Evolutionary conservation across 1,140 invertebrate genomes (phyloP), one percentile per base, ranked within the genome.

Genomic region (Physella acuta): DNA sequence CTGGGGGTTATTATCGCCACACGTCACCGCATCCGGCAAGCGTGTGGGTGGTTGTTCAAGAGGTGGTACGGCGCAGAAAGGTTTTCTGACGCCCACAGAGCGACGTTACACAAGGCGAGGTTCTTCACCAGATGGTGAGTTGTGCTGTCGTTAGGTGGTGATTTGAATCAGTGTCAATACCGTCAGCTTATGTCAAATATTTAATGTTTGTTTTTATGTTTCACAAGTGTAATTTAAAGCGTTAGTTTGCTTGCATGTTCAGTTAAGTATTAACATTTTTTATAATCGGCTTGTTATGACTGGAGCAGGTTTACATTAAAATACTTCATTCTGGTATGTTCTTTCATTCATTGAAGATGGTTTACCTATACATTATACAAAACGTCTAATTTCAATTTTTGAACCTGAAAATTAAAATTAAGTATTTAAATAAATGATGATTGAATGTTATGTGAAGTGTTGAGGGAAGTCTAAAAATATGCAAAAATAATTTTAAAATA

Each of bases 101-200:
- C 39, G 28, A 31, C 49, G 31, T 8, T 70, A 16, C 4, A 31
- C 1, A 37, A 53, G 5, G 14, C 49, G 11, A 52, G 52, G 0
- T 70, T 70, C 68, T 70, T 70, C 33, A 52, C 26, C 20, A 61
- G 51, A 61, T 70, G 68, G 68, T 51, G 52, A 52, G 39, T 64
- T n/a, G 16, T 14, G 36, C 17, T n/a, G 28, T 14, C 2, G 3
- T 30, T 20, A 39, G 20, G 33, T 51, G n/a, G n/a, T n/a, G n/a
- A n/a, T n/a, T n/a, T n/a, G n/a, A n/a, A n/a, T n/a, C n/a, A n/a
- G n/a, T n/a, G n/a, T n/a, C n/a, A n/a, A 33, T n/a, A n/a, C n/a
- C n/a, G n/a, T n/a, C n/a, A n/a, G n/a, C n/a, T n/a, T n/a, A n/a
- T n/a, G n/a, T n/a, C n/a, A n/a, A n/a, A n/a, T n/a, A n/a, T n/a